Percentiles rank a stretch among this genome's conserved stretches.
phyloP scores from a whole-genome alignment of 2,888 invertebrate genomes.

The Melangyna quadrimaculata region DNA sequence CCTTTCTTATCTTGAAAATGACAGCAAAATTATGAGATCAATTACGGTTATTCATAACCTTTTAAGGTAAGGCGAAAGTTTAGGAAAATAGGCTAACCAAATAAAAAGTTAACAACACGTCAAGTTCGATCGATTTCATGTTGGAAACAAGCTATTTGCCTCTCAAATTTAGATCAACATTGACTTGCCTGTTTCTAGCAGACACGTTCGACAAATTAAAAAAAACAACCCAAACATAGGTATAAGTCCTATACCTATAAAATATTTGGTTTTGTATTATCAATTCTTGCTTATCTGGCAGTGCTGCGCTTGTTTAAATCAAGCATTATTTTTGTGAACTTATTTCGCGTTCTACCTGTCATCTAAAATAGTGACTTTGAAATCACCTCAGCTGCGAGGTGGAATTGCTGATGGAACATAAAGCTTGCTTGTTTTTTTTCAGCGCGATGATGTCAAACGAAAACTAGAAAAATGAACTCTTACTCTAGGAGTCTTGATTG shows the following conservation, averaged over 20 bases:
- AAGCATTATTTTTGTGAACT: neutral
- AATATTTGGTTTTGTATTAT: neutral
- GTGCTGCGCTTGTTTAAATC: neutral
- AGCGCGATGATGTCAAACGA: neutral
- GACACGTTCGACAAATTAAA: no score
- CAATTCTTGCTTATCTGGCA: neutral
- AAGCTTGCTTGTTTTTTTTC: neutral
- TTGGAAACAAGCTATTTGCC: no score
- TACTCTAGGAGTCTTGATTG: neutral
- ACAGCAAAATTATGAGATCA: no score
- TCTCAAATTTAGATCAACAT: no score
- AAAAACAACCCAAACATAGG: no score
- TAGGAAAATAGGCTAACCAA: no score
- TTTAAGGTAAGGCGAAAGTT: no score
- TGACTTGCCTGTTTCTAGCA: no score
- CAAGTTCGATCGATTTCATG: no score
- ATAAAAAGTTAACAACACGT: no score
- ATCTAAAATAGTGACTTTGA: conserved; percentile 52
- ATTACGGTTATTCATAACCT: no score
- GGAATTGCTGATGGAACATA: neutral
- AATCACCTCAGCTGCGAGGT: neutral
- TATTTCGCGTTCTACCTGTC: conserved; percentile 35
- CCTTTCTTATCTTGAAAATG: no score
- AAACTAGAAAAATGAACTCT: neutral
- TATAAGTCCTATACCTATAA: neutral